Evolutionary conservation across 2,888 invertebrate species (phyloP).

Genomic region (Acronicta aceris): DNA sequence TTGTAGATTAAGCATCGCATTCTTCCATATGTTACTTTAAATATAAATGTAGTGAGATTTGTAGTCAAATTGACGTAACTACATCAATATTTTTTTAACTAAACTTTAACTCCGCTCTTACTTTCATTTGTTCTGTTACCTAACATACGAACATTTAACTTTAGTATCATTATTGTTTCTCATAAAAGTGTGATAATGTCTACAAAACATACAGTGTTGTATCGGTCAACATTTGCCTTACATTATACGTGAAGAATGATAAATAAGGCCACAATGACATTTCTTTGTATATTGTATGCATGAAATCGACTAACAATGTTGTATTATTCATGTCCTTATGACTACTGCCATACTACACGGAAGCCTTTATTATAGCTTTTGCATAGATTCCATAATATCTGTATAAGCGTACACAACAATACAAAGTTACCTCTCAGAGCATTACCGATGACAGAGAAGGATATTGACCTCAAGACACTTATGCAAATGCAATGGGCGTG

Average conservation of each 20-base stretch:
- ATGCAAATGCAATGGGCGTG: constrained; percentile 79
- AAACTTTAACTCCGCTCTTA: constrained; percentile 11
- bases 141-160: constrained; percentile 15
- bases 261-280: constrained; percentile 28
- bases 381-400: constrained; percentile 40
- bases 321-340: constrained; percentile 28
- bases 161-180: neutral
- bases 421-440: constrained; percentile 48
- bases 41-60: constrained; percentile 16
- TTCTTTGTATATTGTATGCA: constrained; percentile 13
- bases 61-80: constrained; percentile 2
- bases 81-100: neutral
- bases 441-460: constrained; percentile 69
- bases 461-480: constrained; percentile 78
- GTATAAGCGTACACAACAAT: constrained; percentile 45
- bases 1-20: constrained; percentile 16
- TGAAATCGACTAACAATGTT: constrained; percentile 28
- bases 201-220: constrained; percentile 7
- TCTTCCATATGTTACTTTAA: constrained; percentile 11
- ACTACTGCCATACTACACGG: constrained; percentile 25
- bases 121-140: constrained; percentile 34
- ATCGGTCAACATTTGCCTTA: constrained; percentile 9
- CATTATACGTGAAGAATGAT: constrained; percentile 13
- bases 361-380: constrained; percentile 44
- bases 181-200: neutral